phyloP scores from a whole-genome alignment of 2,113 vertebrate genomes.

The Myrmophylax atrothorax region DNA sequence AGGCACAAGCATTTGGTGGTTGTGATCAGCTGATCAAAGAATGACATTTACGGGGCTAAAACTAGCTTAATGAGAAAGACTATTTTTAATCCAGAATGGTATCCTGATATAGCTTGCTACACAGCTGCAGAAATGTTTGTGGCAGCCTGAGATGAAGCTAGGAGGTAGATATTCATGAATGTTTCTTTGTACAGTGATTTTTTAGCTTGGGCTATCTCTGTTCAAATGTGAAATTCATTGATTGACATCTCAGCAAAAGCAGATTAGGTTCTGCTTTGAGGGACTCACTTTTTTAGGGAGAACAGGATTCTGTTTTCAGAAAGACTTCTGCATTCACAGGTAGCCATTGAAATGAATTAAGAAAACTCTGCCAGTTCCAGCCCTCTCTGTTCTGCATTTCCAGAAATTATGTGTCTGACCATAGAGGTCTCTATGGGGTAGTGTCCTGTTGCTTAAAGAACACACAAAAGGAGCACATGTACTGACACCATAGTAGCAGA shows the following conservation, averaged over 20 bases:
- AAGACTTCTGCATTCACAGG: neutral
- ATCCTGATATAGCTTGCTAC: conserved; percentile 5
- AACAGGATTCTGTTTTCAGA: neutral
- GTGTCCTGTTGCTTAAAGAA: neutral
- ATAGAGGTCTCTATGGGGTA: neutral
- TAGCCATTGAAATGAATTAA: neutral
- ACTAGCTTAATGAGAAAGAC: neutral
- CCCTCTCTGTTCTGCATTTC: neutral
- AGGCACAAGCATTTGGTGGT: neutral
- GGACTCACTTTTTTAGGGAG: neutral
- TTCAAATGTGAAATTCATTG: neutral
- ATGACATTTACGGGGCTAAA: neutral
- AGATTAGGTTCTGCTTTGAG: neutral
- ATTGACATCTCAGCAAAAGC: neutral
- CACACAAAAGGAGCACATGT: neutral
- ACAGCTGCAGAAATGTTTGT: conserved; percentile 28
- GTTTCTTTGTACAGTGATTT: neutral
- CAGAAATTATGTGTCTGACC: neutral
- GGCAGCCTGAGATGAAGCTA: neutral
- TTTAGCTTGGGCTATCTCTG: neutral
- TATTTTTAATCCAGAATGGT: conserved; percentile 6
- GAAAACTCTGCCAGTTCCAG: neutral
- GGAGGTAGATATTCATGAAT: neutral
- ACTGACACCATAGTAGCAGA: neutral
- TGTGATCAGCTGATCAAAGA: neutral